Evolutionary conservation across 2,888 invertebrate genomes (phyloP), one percentile per base, ranked within the genome.

Genomic region (Rhingia campestris): DNA sequence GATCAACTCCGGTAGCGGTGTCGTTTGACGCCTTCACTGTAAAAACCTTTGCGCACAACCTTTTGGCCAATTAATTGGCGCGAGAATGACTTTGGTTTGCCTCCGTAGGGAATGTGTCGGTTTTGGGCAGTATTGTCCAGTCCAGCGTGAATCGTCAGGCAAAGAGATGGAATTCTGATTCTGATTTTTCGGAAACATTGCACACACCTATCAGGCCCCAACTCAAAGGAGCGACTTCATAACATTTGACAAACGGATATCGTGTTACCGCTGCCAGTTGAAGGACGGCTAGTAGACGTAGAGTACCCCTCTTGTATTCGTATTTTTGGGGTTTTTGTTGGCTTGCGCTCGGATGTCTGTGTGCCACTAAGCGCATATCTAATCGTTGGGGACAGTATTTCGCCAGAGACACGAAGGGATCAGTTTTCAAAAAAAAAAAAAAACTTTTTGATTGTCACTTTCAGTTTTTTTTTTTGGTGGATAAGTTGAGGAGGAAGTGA

Each of bases 181-280:
- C 47, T 4, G 10, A 41, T 41, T 32, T 69, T 58, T 49, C 58
- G 51, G 51, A 32, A 58, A 32, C 61, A 43, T n/a, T 54, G 67
- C 73, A 63, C 69, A 64, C 67, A 58, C 56, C 64, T 74, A 51
- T 70, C 79, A 79, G 74, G 74, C 77, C 49, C 84, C 70, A 80
- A 84, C 84, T 84, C 85, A 85, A 75, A 63, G 51, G 64, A 72
- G 67, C 76, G 54, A 81, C 85, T 85, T 85, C 80, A 85, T 81
- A 85, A 76, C 66, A 76, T 85, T 85, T 85, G 85, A 85, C 81
- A 85, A 81, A 85, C 80, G 54, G 10, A 72, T 85, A 85, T 85
- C 81, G 39, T 37, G 54, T 85, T 85, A 85, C 85, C 49, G 80
- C 79, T 79, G 74, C 69, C 4, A 69, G 32, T 70, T 66, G 79